Percentiles rank a stretch among this genome's conserved stretches.
Conservation (phyloP, 1,140 invertebrate genomes). For the Chironomus striatipennis region DNA sequence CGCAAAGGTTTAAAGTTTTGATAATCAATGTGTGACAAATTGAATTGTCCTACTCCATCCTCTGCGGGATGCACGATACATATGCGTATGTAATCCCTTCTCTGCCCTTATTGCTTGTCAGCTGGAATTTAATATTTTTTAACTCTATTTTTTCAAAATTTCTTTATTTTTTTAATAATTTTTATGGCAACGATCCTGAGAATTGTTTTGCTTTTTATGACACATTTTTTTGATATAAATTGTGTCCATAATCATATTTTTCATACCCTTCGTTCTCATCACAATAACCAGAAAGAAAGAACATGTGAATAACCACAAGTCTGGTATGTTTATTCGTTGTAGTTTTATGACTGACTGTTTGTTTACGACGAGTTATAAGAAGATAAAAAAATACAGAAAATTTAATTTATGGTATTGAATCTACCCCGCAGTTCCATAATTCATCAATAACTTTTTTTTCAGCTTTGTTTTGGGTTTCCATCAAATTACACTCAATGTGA, state of each 20-base stretch:
- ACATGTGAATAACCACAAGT: conserved; percentile 8
- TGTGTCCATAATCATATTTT: conserved; percentile 22
- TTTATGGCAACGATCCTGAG: background rate
- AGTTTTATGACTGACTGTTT: conserved; percentile 18
- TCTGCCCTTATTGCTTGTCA: background rate
- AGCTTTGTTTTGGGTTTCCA: conserved; percentile 12
- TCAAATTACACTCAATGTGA: background rate
- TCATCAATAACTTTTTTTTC: conserved; percentile 22
- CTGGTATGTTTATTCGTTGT: conserved; percentile 15
- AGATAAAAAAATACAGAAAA: conserved; percentile 11
- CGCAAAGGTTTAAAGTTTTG: background rate
- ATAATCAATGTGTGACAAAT: conserved; percentile 14
- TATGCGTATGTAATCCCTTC: background rate
- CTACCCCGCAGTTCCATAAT: conserved; percentile 16
- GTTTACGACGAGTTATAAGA: conserved; percentile 7
- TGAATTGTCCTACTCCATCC: conserved; percentile 4
- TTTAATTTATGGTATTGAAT: conserved; percentile 23
- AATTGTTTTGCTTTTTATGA: conserved; percentile 11
- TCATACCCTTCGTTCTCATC: background rate
- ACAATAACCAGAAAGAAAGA: background rate
- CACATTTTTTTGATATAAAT: background rate
- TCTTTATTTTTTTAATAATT: background rate
- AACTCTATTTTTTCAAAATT: background rate
- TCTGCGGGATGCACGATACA: background rate
- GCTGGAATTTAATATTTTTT: conserved; percentile 9